Conservation (phyloP, 2,113 vertebrate genomes). For the Crotophaga sulcirostris region DNA sequence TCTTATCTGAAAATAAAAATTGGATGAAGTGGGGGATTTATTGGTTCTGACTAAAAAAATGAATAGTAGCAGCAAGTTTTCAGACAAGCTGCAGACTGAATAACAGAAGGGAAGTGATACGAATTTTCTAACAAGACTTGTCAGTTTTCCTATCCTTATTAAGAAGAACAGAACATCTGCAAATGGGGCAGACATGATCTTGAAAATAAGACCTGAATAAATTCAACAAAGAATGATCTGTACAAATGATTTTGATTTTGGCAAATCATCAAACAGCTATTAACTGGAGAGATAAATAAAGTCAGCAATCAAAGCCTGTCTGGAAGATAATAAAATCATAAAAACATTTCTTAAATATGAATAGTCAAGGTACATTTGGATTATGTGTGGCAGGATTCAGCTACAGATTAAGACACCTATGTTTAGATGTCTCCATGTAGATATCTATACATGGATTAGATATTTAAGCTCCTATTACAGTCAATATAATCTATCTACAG, state of each 20-base stretch:
- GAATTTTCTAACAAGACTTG: constrained; percentile 5
- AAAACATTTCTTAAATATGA: constrained; percentile 34
- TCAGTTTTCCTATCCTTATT: constrained; percentile 1
- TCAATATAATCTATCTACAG: background rate
- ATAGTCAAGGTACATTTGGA: background rate
- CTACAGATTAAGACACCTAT: background rate
- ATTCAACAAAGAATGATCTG: background rate
- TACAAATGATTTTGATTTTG: constrained; percentile 4
- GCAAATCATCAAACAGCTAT: constrained; percentile 15
- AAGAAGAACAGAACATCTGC: constrained; percentile 36
- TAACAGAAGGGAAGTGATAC: background rate
- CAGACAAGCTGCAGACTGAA: constrained; percentile 17
- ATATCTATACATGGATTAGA: background rate
- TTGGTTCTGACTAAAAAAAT: background rate
- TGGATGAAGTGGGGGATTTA: constrained; percentile 33
- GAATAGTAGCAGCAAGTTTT: background rate
- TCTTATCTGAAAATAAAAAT: constrained; percentile 42
- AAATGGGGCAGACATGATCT: constrained; percentile 11
- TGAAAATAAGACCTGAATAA: constrained; percentile 33
- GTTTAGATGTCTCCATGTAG: background rate
- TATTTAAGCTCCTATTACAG: background rate
- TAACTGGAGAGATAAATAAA: constrained; percentile 31
- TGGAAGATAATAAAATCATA: constrained; percentile 11
- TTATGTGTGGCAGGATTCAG: background rate
- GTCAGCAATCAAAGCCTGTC: background rate